Percentiles rank a stretch among this genome's conserved stretches.
Evolutionary conservation across 2,888 invertebrate species (phyloP).

Genomic region (Cetonia aurata): DNA sequence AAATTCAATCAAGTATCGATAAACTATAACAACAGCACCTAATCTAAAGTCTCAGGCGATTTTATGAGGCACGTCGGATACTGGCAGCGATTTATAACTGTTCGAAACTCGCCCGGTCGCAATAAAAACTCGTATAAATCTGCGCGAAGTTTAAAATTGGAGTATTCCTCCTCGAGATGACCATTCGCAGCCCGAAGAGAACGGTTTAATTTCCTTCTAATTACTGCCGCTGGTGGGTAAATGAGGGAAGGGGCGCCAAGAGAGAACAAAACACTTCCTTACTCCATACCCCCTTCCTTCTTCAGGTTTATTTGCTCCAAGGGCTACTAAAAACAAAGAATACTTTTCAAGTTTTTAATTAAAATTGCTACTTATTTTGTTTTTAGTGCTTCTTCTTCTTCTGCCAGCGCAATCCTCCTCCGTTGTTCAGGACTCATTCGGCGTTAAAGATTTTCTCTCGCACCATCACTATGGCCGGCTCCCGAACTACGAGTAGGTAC

Average conservation of each 20-base stretch:
- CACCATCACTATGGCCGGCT: not conserved
- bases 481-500: not conserved
- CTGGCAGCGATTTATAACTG: constrained; percentile 57
- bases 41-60: constrained; percentile 56
- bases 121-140: constrained; percentile 44
- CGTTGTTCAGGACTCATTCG: not conserved
- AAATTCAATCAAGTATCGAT: not conserved
- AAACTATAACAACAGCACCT: constrained; percentile 5
- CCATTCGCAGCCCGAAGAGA: constrained; percentile 55
- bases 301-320: constrained; percentile 64
- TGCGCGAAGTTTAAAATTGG: constrained; percentile 59
- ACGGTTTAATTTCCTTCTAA: constrained; percentile 66
- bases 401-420: not conserved
- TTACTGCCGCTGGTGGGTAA: constrained; percentile 54
- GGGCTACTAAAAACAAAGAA: constrained; percentile 64
- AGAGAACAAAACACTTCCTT: constrained; percentile 61
- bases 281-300: constrained; percentile 49
- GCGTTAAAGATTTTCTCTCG: constrained; percentile 14
- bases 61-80: constrained; percentile 61
- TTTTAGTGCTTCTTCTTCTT: constrained; percentile 63
- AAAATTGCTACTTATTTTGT: constrained; percentile 66
- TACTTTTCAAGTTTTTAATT: constrained; percentile 67
- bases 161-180: constrained; percentile 56
- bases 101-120: constrained; percentile 41
- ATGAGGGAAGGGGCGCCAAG: constrained; percentile 4